Conservation (phyloP, 2,888 invertebrate genomes). For the Rhagonycha fulva region DNA sequence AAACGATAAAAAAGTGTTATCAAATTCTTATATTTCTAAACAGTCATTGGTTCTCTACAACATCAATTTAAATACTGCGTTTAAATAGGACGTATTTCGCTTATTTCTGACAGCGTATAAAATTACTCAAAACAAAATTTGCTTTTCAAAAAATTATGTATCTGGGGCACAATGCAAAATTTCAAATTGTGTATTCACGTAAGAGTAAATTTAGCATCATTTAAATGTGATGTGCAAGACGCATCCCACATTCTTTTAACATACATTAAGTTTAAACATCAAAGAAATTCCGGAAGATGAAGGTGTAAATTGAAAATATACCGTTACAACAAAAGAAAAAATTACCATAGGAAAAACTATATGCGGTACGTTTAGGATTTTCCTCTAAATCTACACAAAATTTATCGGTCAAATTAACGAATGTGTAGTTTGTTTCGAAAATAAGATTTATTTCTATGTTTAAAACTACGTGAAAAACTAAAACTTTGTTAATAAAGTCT, state of each 20-base stretch:
- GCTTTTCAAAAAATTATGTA: conserved; percentile 10
- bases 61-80: background rate
- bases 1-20: too few species aligned
- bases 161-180: conserved; percentile 4
- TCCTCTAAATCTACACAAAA: background rate
- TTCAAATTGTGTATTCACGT: background rate
- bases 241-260: conserved; percentile 12
- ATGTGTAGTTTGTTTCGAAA: background rate
- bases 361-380: background rate
- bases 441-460: background rate
- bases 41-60: background rate
- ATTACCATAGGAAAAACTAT: background rate
- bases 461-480: background rate
- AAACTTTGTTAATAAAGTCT: background rate
- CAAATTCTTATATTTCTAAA: too few species aligned
- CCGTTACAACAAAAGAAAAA: background rate
- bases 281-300: conserved; percentile 24
- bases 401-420: background rate
- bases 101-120: background rate
- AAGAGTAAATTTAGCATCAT: conserved; percentile 11
- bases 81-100: background rate
- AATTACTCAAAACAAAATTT: background rate
- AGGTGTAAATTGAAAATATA: background rate
- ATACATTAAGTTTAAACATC: conserved; percentile 19
- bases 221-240: conserved; percentile 12